These are phyloP conservation scores for Coenobita brevimanus DNA, from an alignment of 1,140 invertebrate genomes.

Conservation along the genomic window DNA sequence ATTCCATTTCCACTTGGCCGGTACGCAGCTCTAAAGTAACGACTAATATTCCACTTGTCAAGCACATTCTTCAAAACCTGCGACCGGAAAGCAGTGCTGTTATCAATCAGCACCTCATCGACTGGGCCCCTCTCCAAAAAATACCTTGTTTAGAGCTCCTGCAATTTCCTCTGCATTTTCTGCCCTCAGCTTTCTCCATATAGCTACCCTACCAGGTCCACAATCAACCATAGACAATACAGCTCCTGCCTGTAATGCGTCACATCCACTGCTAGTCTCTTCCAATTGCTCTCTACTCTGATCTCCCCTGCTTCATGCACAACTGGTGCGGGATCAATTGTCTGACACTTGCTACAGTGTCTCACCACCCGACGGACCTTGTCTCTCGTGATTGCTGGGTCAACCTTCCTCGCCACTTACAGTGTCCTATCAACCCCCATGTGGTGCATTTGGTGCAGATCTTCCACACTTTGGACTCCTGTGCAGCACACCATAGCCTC, in stretches of 20 bases:
- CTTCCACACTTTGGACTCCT: not conserved
- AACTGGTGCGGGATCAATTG: not conserved
- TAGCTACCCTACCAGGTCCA: not conserved
- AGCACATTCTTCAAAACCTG: too few species aligned
- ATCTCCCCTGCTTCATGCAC: not conserved
- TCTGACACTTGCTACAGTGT: not conserved
- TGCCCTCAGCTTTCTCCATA: not conserved
- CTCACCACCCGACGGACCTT: not conserved
- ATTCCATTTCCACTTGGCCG: too few species aligned
- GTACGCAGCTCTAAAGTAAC: too few species aligned
- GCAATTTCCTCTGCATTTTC: not conserved
- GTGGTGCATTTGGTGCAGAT: not conserved
- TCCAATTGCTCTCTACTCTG: not conserved
- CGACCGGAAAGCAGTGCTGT: not conserved
- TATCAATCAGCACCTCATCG: not conserved
- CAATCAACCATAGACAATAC: not conserved
- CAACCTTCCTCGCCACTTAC: not conserved
- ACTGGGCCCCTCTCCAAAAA: not conserved
- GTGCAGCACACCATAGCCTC: not conserved
- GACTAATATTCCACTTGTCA: too few species aligned
- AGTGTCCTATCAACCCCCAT: not conserved
- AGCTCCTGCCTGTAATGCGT: slow-evolving; percentile 11
- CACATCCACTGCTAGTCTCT: slow-evolving; percentile 3
- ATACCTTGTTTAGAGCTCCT: not conserved
- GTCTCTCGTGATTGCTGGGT: not conserved